Conservation (phyloP, 2,888 invertebrate genomes). For the Shargacucullia verbasci region DNA sequence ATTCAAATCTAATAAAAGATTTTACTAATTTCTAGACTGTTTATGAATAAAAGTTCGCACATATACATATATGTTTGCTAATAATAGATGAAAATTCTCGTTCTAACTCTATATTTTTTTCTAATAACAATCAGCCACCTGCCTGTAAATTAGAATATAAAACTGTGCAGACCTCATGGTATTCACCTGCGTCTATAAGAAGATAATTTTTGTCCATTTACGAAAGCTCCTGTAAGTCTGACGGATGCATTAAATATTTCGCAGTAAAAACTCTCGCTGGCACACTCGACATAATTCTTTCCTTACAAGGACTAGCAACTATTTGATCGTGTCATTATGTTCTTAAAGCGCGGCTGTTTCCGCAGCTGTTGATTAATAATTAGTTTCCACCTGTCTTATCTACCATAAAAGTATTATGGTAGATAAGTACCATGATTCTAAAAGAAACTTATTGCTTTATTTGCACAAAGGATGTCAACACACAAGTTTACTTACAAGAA, state of each 20-base stretch:
- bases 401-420: slow-evolving; percentile 64
- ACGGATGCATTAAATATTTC: slow-evolving; percentile 54
- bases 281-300: slow-evolving; percentile 57
- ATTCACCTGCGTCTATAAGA: slow-evolving; percentile 54
- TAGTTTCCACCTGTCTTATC: slow-evolving; percentile 77
- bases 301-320: slow-evolving; percentile 61
- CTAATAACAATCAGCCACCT: slow-evolving; percentile 52
- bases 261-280: slow-evolving; percentile 56
- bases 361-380: slow-evolving; percentile 81
- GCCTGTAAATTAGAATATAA: slow-evolving; percentile 39
- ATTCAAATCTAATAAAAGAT: no score
- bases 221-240: slow-evolving; percentile 39
- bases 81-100: not conserved
- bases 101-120: slow-evolving; percentile 34
- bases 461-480: slow-evolving; percentile 25
- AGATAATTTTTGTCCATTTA: slow-evolving; percentile 52
- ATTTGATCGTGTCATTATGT: slow-evolving; percentile 71
- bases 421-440: slow-evolving; percentile 52
- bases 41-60: no score
- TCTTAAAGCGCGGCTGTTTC: slow-evolving; percentile 70
- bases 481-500: slow-evolving; percentile 8
- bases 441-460: slow-evolving; percentile 35
- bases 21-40: no score
- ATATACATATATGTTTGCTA: no score
- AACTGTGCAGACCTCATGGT: slow-evolving; percentile 23